Evolutionary conservation across 2,797 vertebrate genomes (phyloP).

Genomic region (Simalia tracyae): DNA sequence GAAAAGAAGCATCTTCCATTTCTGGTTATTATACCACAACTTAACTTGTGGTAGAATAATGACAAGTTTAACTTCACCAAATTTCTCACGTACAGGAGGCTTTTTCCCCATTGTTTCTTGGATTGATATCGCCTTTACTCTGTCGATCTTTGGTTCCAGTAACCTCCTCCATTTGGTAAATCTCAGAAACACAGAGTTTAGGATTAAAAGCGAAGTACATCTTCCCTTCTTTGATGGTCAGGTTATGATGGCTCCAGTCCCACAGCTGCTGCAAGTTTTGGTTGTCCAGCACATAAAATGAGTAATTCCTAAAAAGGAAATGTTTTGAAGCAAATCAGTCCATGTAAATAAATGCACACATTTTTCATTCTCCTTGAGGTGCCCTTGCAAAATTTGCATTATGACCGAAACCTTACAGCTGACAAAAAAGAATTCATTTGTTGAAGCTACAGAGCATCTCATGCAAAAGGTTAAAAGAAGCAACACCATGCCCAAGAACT

Average conservation of each 20-base stretch:
- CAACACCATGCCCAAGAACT: background rate
- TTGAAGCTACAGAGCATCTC: background rate
- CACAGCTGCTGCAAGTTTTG: slow-evolving; percentile 93
- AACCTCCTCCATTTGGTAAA: slow-evolving; percentile 92
- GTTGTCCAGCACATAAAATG: slow-evolving; percentile 94
- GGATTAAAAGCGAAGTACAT: slow-evolving; percentile 95
- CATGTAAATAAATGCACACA: background rate
- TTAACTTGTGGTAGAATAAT: background rate
- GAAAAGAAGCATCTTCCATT: background rate
- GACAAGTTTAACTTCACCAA: fast-evolving
- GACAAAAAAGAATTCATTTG: background rate
- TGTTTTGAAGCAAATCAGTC: slow-evolving; percentile 33
- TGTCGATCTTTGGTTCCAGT: slow-evolving; percentile 81
- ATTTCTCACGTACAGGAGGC: slow-evolving; percentile 88
- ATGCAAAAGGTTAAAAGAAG: background rate
- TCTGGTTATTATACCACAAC: background rate
- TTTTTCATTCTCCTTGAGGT: background rate
- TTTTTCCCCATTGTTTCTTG: slow-evolving; percentile 92
- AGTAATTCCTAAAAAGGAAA: slow-evolving; percentile 81
- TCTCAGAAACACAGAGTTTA: slow-evolving; percentile 93
- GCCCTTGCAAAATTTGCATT: background rate
- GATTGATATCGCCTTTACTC: slow-evolving; percentile 85
- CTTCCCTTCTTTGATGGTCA: slow-evolving; percentile 89
- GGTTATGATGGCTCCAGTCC: slow-evolving; percentile 96
- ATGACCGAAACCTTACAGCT: background rate